These are phyloP conservation scores for Hylaeus anthracinus DNA, from an alignment of 1,140 invertebrate species.

Conservation along the genomic window DNA sequence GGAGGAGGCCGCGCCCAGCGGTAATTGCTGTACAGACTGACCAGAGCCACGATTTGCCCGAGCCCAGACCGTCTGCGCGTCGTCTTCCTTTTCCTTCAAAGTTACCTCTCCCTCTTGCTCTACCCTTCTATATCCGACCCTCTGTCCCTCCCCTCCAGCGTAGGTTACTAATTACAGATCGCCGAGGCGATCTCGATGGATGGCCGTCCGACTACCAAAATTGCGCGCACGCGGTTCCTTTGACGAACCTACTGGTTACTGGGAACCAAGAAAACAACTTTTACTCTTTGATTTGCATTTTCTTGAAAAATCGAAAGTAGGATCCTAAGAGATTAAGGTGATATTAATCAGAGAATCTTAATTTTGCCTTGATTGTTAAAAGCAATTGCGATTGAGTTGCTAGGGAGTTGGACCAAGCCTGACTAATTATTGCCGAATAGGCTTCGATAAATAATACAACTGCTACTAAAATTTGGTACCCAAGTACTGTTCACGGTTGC, in stretches of 20 bases:
- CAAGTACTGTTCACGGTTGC: neutral
- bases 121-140: conserved; percentile 17
- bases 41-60: conserved; percentile 40
- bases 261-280: too few relatives aligned
- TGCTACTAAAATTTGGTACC: too few relatives aligned
- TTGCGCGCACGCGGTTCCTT: conserved; percentile 5
- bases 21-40: conserved; percentile 64
- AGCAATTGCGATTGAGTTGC: too few relatives aligned
- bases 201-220: conserved; percentile 32
- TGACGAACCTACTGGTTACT: neutral
- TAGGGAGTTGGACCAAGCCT: too few relatives aligned
- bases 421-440: too few relatives aligned
- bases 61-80: conserved; percentile 51
- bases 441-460: too few relatives aligned
- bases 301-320: too few relatives aligned
- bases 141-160: conserved; percentile 22
- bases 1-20: conserved; percentile 48
- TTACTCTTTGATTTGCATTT: too few relatives aligned
- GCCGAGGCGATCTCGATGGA: conserved; percentile 27
- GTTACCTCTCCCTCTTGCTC: neutral
- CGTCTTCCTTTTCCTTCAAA: conserved; percentile 35
- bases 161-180: conserved; percentile 48
- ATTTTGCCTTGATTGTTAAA: too few relatives aligned
- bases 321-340: too few relatives aligned
- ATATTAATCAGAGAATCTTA: too few relatives aligned